Percentiles rank a stretch among this genome's conserved stretches.
Conservation (phyloP, 2,797 vertebrate genomes). For the Helostoma temminkii region DNA sequence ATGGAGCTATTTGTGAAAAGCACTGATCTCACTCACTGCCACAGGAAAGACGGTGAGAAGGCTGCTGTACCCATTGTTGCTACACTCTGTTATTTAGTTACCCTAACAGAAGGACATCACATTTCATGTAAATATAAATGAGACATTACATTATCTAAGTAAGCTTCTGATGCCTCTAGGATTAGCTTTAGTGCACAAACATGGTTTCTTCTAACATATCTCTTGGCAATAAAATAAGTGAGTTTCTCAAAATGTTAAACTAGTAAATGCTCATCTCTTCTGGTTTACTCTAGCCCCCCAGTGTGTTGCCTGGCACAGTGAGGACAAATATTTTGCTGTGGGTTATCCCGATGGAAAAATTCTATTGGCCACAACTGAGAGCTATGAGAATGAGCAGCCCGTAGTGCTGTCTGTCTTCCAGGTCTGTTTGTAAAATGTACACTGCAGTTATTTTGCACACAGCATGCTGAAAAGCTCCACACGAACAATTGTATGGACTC, state of each 20-base stretch:
- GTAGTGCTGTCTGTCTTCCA: constrained; percentile 82
- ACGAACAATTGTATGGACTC: background rate
- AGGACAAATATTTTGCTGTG: constrained; percentile 85
- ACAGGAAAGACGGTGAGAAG: constrained; percentile 81
- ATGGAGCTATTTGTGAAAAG: constrained; percentile 74
- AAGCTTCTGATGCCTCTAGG: background rate
- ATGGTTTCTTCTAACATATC: background rate
- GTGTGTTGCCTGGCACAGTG: constrained; percentile 85
- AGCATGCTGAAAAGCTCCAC: background rate
- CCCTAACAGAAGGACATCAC: background rate
- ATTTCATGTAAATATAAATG: background rate
- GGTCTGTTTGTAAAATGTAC: constrained; percentile 67
- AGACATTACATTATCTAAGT: background rate
- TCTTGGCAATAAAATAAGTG: background rate
- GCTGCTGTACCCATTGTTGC: background rate
- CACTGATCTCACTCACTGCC: constrained; percentile 81
- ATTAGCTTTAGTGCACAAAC: background rate
- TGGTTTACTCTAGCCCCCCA: constrained; percentile 76
- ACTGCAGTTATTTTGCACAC: background rate
- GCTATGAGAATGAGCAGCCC: constrained; percentile 77
- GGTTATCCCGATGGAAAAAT: constrained; percentile 86
- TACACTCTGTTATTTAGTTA: too few species aligned
- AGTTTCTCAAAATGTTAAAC: background rate
- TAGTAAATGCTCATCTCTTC: background rate
- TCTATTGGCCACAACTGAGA: constrained; percentile 77